Evolutionary conservation across 92 coral and sea anemone species (phyloP).

Genomic region (Phenganax marumi): DNA sequence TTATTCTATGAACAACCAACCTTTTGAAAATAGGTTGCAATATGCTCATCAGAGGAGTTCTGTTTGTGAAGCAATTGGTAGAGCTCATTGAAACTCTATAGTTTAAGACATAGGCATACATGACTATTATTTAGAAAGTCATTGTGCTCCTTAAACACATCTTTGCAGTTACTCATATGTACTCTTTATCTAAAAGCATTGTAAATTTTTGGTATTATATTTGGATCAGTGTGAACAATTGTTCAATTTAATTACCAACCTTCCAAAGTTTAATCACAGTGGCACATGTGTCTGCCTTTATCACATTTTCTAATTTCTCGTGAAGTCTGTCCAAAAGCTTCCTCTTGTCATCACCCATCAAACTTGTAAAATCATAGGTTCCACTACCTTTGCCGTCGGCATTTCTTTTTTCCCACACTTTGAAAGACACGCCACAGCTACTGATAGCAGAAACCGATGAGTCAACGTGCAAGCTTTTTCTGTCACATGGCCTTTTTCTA

Average conservation of each 20-base stretch:
- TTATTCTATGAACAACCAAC: no score
- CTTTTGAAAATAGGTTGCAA: no score
- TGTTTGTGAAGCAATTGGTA: no score
- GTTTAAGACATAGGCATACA: no score
- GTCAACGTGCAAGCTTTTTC: slow-evolving; percentile 40
- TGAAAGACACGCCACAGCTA: slow-evolving; percentile 62
- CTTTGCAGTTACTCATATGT: no score
- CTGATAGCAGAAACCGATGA: slow-evolving; percentile 45
- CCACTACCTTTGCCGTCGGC: slow-evolving; percentile 68
- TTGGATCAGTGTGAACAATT: no score
- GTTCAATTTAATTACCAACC: slow-evolving; percentile 20
- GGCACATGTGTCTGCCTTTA: slow-evolving; percentile 48
- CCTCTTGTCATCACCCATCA: slow-evolving; percentile 62
- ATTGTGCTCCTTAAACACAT: no score
- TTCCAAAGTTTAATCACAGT: slow-evolving; percentile 55
- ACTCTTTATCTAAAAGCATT: neutral
- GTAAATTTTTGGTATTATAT: slow-evolving; percentile 10
- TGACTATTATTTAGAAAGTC: no score
- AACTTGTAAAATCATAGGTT: slow-evolving; percentile 55
- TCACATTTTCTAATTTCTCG: slow-evolving; percentile 47
- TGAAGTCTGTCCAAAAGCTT: slow-evolving; percentile 55
- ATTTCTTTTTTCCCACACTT: slow-evolving; percentile 62
- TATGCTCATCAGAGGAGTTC: no score
- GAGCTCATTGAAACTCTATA: no score
- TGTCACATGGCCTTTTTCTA: slow-evolving; percentile 50